These are phyloP conservation scores for western clawed frog (Xenopus tropicalis) DNA, from an alignment of 2,113 vertebrate species.

Conservation along the genomic window DNA sequence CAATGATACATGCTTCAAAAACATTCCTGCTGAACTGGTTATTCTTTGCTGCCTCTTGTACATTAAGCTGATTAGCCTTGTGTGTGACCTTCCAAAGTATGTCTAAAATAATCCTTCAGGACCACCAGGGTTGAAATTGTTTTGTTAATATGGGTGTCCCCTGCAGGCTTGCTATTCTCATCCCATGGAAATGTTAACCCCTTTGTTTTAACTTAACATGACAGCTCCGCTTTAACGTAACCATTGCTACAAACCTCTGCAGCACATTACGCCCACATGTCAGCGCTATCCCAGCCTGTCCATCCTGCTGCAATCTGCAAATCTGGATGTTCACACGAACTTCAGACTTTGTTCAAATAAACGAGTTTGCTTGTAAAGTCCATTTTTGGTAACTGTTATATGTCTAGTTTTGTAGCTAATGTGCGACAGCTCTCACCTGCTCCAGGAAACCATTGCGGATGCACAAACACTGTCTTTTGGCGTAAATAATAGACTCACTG, in stretches of 20 bases:
- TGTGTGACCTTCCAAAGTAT: constrained; percentile 55
- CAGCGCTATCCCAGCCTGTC: constrained; percentile 34
- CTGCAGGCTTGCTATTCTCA: constrained; percentile 54
- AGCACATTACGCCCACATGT: constrained; percentile 53
- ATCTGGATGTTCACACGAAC: constrained; percentile 4
- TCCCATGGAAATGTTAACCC: constrained; percentile 49
- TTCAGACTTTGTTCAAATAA: constrained; percentile 26
- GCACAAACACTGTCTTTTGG: no score
- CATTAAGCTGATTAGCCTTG: constrained; percentile 56
- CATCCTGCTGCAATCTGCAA: neutral
- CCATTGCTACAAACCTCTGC: constrained; percentile 51
- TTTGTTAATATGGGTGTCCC: constrained; percentile 59
- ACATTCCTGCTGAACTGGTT: constrained; percentile 50
- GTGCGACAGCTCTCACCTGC: neutral
- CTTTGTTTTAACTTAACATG: constrained; percentile 52
- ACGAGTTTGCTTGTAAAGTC: neutral
- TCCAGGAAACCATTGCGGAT: no score
- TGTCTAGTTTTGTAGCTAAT: neutral
- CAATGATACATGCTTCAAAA: constrained; percentile 26
- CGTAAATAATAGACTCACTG: no score
- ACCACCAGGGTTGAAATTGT: constrained; percentile 59
- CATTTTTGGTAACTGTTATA: neutral
- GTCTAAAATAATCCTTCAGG: constrained; percentile 51
- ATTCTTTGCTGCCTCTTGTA: constrained; percentile 48
- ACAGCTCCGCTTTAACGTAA: constrained; percentile 47